These are phyloP conservation scores for Papilio elwesi DNA, from an alignment of 2,888 invertebrate genomes.

Conservation along the genomic window DNA sequence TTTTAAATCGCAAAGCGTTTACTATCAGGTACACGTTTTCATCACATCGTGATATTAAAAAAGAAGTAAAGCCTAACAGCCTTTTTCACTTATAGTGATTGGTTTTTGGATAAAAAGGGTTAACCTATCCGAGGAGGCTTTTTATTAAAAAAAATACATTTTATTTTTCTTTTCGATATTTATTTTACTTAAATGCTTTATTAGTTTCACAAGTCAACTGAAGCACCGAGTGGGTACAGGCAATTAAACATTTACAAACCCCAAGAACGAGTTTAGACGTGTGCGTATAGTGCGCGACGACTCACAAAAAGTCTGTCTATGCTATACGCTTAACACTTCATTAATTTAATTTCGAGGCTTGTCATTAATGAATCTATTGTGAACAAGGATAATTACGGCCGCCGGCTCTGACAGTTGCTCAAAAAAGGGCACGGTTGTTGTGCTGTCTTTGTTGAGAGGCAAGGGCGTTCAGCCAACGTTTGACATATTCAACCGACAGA, in stretches of 20 bases:
- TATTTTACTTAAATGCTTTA: background rate
- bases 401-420: constrained; percentile 20
- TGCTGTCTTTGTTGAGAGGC: constrained; percentile 29
- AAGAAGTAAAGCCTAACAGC: too few relatives aligned
- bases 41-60: too few relatives aligned
- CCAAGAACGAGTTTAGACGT: constrained; percentile 15
- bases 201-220: background rate
- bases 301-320: constrained; percentile 11
- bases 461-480: constrained; percentile 23
- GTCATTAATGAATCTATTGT: constrained; percentile 36
- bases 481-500: constrained; percentile 27
- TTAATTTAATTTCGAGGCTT: constrained; percentile 33
- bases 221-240: background rate
- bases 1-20: background rate
- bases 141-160: background rate
- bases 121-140: too few relatives aligned
- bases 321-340: constrained; percentile 27
- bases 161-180: background rate
- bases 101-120: too few relatives aligned
- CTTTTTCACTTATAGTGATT: too few relatives aligned
- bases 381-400: constrained; percentile 27
- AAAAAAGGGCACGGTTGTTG: constrained; percentile 30
- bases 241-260: constrained; percentile 22
- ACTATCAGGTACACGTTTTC: too few relatives aligned
- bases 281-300: constrained; percentile 1